These are phyloP conservation scores for Theocolax elegans DNA, from an alignment of 1,140 invertebrate species.

Conservation along the genomic window DNA sequence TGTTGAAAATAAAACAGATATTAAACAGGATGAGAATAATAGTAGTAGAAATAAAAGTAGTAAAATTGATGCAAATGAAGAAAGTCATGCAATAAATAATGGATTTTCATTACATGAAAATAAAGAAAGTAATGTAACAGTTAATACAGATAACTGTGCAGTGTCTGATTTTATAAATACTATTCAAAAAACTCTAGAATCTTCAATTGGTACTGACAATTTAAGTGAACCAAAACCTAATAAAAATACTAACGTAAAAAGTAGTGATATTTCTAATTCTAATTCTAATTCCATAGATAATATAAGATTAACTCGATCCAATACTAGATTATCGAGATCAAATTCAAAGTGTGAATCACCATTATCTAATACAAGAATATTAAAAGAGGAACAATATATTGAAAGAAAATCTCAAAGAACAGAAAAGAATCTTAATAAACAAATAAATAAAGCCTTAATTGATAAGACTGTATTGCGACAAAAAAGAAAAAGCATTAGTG, in stretches of 20 bases:
- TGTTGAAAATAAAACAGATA: constrained; percentile 2
- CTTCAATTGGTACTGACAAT: neutral
- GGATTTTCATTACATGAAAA: neutral
- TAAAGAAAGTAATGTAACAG: neutral
- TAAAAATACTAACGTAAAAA: constrained; percentile 4
- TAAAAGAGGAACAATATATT: neutral
- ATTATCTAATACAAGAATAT: neutral
- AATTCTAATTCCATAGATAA: constrained; percentile 25
- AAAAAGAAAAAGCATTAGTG: constrained; percentile 30
- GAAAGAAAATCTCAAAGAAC: constrained; percentile 28
- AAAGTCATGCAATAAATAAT: neutral
- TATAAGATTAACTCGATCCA: constrained; percentile 27
- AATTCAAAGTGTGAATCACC: constrained; percentile 21
- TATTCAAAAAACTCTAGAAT: neutral
- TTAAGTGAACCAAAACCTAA: neutral
- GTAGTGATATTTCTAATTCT: constrained; percentile 21
- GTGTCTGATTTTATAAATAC: neutral
- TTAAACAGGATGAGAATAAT: too few species aligned
- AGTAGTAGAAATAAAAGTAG: neutral
- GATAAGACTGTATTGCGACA: constrained; percentile 23
- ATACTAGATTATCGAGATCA: constrained; percentile 19
- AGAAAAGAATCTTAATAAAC: constrained; percentile 1
- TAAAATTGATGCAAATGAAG: neutral
- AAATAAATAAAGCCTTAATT: constrained; percentile 9
- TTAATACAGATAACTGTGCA: neutral